These are phyloP conservation scores for Muscicapa adusta DNA, from an alignment of 2,113 vertebrate genomes.

Conservation along the genomic window DNA sequence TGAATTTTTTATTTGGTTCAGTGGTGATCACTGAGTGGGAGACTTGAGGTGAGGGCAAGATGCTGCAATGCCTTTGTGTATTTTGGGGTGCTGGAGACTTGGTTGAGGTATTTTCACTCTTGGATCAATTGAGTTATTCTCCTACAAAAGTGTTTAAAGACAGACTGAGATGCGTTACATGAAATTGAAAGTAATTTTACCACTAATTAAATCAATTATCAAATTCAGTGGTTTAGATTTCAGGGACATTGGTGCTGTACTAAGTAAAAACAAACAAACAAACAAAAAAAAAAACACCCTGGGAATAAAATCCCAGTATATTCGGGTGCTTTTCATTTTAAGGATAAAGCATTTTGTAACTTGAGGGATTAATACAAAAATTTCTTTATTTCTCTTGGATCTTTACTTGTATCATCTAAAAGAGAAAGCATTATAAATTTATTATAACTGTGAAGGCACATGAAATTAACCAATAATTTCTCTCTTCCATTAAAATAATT, in stretches of 20 bases:
- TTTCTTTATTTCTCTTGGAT: not conserved
- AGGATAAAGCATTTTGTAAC: not conserved
- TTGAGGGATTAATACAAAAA: not conserved
- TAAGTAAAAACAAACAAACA: not conserved
- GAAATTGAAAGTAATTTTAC: not conserved
- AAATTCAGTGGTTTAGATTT: not conserved
- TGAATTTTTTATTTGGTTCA: not conserved
- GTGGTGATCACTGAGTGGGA: not conserved
- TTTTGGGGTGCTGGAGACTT: not conserved
- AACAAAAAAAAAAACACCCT: not conserved
- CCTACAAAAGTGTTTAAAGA: not conserved
- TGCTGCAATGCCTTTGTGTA: not conserved
- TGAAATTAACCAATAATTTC: not conserved
- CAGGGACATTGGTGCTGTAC: not conserved
- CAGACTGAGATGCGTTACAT: not conserved
- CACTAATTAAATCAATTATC: not conserved
- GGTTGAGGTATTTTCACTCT: not conserved
- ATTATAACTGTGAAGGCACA: not conserved
- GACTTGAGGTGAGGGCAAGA: not conserved
- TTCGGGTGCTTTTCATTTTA: not conserved
- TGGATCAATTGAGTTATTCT: not conserved
- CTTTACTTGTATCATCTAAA: not conserved
- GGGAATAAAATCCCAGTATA: rapidly evolving
- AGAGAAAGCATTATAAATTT: not conserved
- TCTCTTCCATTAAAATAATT: not conserved